Percentiles rank a stretch among this genome's conserved stretches.
phyloP scores from a whole-genome alignment of 1,140 invertebrate species.

The Drosophila kurseongensis region DNA sequence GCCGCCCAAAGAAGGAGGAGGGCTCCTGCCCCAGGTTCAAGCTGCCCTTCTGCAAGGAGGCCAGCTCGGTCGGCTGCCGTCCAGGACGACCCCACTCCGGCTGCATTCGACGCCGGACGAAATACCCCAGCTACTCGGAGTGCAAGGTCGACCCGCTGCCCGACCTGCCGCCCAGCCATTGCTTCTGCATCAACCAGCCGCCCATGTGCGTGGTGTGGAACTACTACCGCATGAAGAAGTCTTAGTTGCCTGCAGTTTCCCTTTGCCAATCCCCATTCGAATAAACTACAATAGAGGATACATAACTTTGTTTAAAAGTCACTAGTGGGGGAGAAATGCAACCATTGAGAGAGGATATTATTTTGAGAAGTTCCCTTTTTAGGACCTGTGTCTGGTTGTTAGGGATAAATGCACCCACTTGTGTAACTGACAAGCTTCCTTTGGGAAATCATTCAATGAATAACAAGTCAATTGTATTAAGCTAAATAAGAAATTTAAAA shows the following conservation, averaged over 20 bases:
- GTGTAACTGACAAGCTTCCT: too few relatives aligned
- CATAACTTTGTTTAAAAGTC: not conserved
- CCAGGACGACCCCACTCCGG: not conserved
- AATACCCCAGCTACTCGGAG: conserved; percentile 66
- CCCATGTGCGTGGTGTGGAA: conserved; percentile 70
- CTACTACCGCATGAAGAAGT: conserved; percentile 59
- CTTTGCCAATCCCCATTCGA: not conserved
- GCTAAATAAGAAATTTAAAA: too few relatives aligned
- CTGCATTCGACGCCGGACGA: conserved; percentile 46
- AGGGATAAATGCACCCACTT: too few relatives aligned
- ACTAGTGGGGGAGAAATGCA: too few relatives aligned
- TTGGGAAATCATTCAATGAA: too few relatives aligned
- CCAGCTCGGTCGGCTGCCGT: not conserved
- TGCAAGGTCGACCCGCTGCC: conserved; percentile 51
- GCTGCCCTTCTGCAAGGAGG: conserved; percentile 26
- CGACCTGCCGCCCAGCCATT: conserved; percentile 31
- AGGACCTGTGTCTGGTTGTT: too few relatives aligned
- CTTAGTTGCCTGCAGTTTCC: conserved; percentile 15
- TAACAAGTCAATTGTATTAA: too few relatives aligned
- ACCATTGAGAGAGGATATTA: too few relatives aligned
- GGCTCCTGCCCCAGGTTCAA: conserved; percentile 21
- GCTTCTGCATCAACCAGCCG: conserved; percentile 46
- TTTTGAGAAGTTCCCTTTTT: too few relatives aligned
- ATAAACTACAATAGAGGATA: not conserved
- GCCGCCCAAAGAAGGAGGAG: not conserved